Evolutionary conservation across 2,888 invertebrate species (phyloP), one percentile per base, ranked within the genome.

Genomic region (Melanotus villosus): DNA sequence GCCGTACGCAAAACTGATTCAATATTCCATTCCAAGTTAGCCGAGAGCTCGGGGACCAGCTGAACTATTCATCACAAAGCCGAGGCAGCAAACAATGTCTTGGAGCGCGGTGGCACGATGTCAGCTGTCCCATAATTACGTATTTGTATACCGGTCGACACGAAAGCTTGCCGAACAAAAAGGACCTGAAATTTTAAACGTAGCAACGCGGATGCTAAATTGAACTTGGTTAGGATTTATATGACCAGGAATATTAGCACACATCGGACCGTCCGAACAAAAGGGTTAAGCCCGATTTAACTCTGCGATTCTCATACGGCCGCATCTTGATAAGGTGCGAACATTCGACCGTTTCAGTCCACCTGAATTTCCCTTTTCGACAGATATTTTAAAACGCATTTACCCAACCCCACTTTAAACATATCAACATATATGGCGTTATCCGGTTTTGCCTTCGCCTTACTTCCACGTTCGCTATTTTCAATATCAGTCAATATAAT

Each of bases 81-180:
- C 68, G 69, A 69, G 63, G 57, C 63, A 57, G 60, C 69, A 66
- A 68, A 74, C 72, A 74, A 74, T 72, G 70, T 74, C 74, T 72
- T 72, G 68, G 68, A 70, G 65, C 72, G 59, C 59, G 65, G 57
- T 65, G 70, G 73, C 71, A 70, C 73, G 73, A 75, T 72, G 74
- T 75, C 74, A 73, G 74, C 73, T 75, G 74, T 75, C 74, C 74
- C 70, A 68, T 75, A 75, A 75, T 75, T 75, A 75, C 71, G 73
- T 69, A 69, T 71, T 73, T 73, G 73, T 74, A 72, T 68, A 72
- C 68, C 72, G 65, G 64, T 66, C 63, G 50, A 56, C 58, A 45
- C 52, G 56, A 57, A 41, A 38, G 59, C 50, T 43, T 16, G 30
- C 23, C 50, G 62, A 52, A 57, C 63, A 58, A 65, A 69, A 68